Percentiles rank a stretch among this genome's conserved stretches.
Evolutionary conservation across 1,140 invertebrate genomes (phyloP).

Genomic region (Drosophila tsacasi): DNA sequence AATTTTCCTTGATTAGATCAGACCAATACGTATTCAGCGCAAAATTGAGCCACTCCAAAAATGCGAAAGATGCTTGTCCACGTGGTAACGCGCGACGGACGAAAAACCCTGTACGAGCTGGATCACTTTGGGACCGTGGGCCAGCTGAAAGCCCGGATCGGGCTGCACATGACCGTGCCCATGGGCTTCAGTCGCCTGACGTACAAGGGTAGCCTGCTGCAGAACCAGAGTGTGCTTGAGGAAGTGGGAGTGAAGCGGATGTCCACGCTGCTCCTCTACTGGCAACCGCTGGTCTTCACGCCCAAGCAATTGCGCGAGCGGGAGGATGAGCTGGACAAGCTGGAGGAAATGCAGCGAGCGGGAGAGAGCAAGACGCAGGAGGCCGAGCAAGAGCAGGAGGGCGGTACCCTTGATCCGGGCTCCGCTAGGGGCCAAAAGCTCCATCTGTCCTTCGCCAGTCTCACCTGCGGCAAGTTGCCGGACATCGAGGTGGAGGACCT

Average conservation of each 20-base stretch:
- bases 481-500: slow-evolving; percentile 17
- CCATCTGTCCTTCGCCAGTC: slow-evolving; percentile 6
- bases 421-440: not conserved
- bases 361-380: slow-evolving; percentile 15
- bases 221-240: slow-evolving; percentile 54
- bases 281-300: slow-evolving; percentile 66
- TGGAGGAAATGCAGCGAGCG: slow-evolving; percentile 37
- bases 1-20: slow-evolving; percentile 10
- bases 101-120: slow-evolving; percentile 57
- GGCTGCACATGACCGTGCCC: slow-evolving; percentile 53
- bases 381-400: slow-evolving; percentile 5
- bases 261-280: slow-evolving; percentile 64
- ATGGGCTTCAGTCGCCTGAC: slow-evolving; percentile 69
- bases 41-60: not conserved
- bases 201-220: slow-evolving; percentile 55
- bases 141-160: slow-evolving; percentile 59
- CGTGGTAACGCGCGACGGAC: slow-evolving; percentile 61
- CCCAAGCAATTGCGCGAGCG: slow-evolving; percentile 55
- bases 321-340: slow-evolving; percentile 56
- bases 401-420: not conserved
- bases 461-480: slow-evolving; percentile 7
- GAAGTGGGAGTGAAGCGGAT: slow-evolving; percentile 56
- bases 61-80: slow-evolving; percentile 61
- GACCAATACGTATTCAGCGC: not conserved
- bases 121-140: slow-evolving; percentile 56